A percentile compares a stretch with the other conserved stretches of the same genome.
Conservation (phyloP, 2,113 vertebrate genomes). For the Paracanthobrama guichenoti region DNA sequence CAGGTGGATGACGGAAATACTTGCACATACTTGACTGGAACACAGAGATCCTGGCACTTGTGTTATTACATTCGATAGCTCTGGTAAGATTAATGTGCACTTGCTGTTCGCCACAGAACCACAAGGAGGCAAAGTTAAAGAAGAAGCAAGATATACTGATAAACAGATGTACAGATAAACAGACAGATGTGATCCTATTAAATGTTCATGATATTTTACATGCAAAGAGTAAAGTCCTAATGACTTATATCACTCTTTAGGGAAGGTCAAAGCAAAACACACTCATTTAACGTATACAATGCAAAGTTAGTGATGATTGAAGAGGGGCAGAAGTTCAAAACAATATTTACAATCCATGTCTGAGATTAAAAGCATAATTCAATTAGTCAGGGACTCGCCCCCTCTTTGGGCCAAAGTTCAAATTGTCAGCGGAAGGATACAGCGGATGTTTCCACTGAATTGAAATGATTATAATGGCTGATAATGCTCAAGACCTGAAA, state of each 20-base stretch:
- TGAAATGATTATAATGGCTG: background rate
- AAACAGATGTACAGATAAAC: background rate
- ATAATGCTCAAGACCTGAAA: background rate
- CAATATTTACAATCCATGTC: slow-evolving; percentile 81
- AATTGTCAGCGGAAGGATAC: slow-evolving; percentile 6
- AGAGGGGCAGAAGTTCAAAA: slow-evolving; percentile 78
- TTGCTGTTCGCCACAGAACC: background rate
- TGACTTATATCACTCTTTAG: slow-evolving; percentile 1
- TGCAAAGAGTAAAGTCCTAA: background rate
- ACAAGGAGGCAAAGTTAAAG: slow-evolving; percentile 34
- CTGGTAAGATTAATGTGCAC: background rate
- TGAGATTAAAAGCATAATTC: slow-evolving; percentile 83
- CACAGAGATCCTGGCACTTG: background rate
- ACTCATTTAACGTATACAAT: slow-evolving; percentile 60
- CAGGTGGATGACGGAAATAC: slow-evolving; percentile 54
- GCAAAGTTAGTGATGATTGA: slow-evolving; percentile 66
- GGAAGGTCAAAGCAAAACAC: slow-evolving; percentile 23
- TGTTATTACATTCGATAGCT: background rate
- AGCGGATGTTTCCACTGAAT: background rate
- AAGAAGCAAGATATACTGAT: background rate
- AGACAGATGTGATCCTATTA: background rate
- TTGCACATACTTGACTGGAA: slow-evolving; percentile 11
- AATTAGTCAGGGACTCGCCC: slow-evolving; percentile 84
- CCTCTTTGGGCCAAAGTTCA: slow-evolving; percentile 81
- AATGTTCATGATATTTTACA: background rate